phyloP scores from a whole-genome alignment of 2,888 invertebrate species.

The Drosophila falleni region DNA sequence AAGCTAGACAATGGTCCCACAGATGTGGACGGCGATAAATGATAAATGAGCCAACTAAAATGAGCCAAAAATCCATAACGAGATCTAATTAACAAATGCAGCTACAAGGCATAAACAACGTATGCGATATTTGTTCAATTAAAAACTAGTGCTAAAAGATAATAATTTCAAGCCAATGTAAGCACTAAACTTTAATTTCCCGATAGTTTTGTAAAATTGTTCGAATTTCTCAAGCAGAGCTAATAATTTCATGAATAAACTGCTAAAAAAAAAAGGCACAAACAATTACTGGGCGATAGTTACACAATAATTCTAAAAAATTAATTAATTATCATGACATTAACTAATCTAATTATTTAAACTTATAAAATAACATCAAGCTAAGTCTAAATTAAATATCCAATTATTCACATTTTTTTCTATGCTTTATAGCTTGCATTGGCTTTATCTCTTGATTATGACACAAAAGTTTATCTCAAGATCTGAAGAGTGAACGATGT shows the following conservation, averaged over 20 bases:
- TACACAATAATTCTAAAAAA: not conserved
- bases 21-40: constrained; percentile 30
- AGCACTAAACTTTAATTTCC: not conserved
- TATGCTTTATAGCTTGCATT: not conserved
- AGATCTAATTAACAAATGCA: constrained; percentile 29
- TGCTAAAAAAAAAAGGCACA: too few species aligned
- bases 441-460: not conserved
- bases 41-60: constrained; percentile 36
- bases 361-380: not conserved
- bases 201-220: not conserved
- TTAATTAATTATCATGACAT: not conserved
- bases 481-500: constrained; percentile 22
- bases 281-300: not conserved
- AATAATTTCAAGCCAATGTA: too few species aligned
- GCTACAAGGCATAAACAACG: constrained; percentile 1
- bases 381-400: too few species aligned
- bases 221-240: not conserved
- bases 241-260: too few species aligned
- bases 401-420: too few species aligned
- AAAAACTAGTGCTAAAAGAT: too few species aligned
- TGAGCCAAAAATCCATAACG: constrained; percentile 6
- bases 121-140: not conserved
- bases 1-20: constrained; percentile 4
- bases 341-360: not conserved
- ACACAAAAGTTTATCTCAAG: constrained; percentile 16